Base-by-base conservation (phyloP, 2,113 vertebrate genomes). In the Petromus typicus region DNA sequence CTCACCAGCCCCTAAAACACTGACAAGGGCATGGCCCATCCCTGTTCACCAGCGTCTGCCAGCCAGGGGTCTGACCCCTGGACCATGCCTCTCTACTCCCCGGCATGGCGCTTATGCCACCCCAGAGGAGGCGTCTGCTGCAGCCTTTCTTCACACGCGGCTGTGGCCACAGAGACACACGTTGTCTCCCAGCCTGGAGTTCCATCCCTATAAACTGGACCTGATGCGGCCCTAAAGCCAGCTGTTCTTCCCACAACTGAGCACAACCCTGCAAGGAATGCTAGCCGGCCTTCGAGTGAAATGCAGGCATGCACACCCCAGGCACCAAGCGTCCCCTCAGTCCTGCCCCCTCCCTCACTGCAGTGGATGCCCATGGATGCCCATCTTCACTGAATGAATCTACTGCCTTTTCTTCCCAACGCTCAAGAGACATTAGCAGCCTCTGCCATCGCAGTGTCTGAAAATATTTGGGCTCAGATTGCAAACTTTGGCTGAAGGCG, bases 381-480 rank as follows among this genome's bases (percentile, higher is more conserved):
- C 45, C 54, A 3, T 86, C 78, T 71, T 90, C n/a, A 2, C 61
- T 57, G 9, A 40, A 23, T 73, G 43, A 18, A 37, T 76, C 75
- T 71, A 4, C 57, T n/a, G 71, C 76, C 59, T 92, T 96, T 91
- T 83, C 82, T 90, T 71, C 78, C 54, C 48, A 85, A 90, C 78
- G 69, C 66, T 86, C 86, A 82, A 67, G 61, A 63, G 86, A 56
- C 18, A 57, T 84, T 71, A n/a, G 30, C 45, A 45, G n/a, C 18
- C 78, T 81, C 81, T 54, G 51, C 71, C 79, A 27, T 67, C 69
- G 51, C 57, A 48, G 56, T 45, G 57, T 94, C 90, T 95, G 75
- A 95, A 95, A 83, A 85, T 75, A 93, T 48, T 83, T 56, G 85
- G 32, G 71, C 66, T 54, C 63, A 56, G 51, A 66, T 95, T 89